Conservation (phyloP, 2,113 vertebrate genomes). For the Chrysemys picta region DNA sequence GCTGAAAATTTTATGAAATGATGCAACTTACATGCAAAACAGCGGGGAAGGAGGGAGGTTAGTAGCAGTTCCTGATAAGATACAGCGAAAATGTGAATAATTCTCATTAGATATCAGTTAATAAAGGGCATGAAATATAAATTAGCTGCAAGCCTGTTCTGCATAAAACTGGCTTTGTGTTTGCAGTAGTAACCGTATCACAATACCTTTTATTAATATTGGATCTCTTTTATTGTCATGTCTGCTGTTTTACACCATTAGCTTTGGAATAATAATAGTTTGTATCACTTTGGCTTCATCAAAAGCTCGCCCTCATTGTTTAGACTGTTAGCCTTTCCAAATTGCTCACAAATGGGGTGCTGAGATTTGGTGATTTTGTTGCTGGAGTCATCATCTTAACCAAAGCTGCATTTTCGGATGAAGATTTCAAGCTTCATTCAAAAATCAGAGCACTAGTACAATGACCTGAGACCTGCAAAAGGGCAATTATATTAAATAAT, state of each 20-base stretch:
- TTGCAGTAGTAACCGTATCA: constrained; percentile 63
- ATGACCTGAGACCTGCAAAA: background rate
- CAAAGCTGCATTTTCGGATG: constrained; percentile 24
- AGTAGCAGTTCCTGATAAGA: constrained; percentile 70
- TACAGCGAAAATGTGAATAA: constrained; percentile 61
- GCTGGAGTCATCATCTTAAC: background rate
- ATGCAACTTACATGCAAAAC: constrained; percentile 64
- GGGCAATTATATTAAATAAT: background rate
- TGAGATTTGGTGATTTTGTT: background rate
- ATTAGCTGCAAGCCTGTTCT: constrained; percentile 65
- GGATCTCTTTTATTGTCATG: constrained; percentile 11
- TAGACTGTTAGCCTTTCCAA: constrained; percentile 1
- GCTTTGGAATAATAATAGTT: constrained; percentile 51
- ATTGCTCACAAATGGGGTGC: background rate
- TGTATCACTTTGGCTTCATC: constrained; percentile 48
- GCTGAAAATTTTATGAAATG: constrained; percentile 78
- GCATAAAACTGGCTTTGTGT: constrained; percentile 64
- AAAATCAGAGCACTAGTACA: background rate
- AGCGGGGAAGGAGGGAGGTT: background rate
- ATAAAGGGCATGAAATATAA: constrained; percentile 73
- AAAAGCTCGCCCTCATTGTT: constrained; percentile 38
- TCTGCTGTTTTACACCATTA: constrained; percentile 44
- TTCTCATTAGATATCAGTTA: constrained; percentile 76
- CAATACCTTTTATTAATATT: constrained; percentile 61
- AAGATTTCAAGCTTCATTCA: background rate